Evolutionary conservation across 2,888 invertebrate species (phyloP).

Genomic region (Xestia rhomboidea): DNA sequence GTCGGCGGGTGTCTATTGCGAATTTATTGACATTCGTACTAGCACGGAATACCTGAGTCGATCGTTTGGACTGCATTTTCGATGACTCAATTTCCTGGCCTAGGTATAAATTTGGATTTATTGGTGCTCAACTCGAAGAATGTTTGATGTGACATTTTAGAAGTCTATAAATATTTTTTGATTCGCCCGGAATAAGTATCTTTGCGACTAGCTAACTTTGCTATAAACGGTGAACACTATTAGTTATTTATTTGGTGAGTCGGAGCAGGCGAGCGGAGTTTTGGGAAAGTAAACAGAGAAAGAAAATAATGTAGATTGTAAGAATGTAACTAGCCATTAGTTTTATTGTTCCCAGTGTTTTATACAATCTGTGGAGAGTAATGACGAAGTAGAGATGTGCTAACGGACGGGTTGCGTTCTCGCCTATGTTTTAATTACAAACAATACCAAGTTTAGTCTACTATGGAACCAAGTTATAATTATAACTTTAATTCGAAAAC

Average conservation of each 20-base stretch:
- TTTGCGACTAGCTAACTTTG: neutral
- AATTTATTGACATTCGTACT: constrained; percentile 63
- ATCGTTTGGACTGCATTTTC: constrained; percentile 56
- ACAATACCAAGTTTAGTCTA: neutral
- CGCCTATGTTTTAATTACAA: neutral
- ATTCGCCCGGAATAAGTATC: neutral
- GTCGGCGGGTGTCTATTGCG: constrained; percentile 56
- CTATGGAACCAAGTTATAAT: neutral
- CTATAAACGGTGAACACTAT: constrained; percentile 10
- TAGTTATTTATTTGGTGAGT: neutral
- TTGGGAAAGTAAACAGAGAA: neutral
- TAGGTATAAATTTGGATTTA: constrained; percentile 46
- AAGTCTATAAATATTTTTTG: constrained; percentile 4
- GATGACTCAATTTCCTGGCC: constrained; percentile 47
- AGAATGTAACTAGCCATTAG: neutral
- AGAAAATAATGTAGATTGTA: neutral
- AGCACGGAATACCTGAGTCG: constrained; percentile 46
- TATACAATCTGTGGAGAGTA: neutral
- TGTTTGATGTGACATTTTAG: constrained; percentile 17
- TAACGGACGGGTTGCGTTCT: neutral
- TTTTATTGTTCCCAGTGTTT: neutral
- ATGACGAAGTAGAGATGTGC: neutral
- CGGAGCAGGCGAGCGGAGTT: neutral
- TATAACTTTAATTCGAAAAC: neutral
- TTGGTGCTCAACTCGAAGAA: constrained; percentile 16